A percentile compares a stretch with the other conserved stretches of the same genome.
These are phyloP conservation scores for Potamilus streckersoni DNA, from an alignment of 1,140 invertebrate genomes.

Conservation along the genomic window DNA sequence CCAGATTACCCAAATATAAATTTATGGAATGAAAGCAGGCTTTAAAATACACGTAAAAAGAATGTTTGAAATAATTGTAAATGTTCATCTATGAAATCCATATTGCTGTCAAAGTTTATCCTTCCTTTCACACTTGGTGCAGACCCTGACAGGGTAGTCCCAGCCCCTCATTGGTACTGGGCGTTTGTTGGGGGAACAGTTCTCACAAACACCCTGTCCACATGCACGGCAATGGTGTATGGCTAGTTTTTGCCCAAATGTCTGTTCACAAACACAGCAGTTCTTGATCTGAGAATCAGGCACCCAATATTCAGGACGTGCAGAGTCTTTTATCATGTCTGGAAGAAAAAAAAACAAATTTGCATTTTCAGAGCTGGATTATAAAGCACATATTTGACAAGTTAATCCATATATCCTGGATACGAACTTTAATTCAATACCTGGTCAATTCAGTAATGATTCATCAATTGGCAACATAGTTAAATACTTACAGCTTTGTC, in stretches of 20 bases:
- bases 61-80: too few relatives aligned
- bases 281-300: conserved; percentile 78
- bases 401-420: too few relatives aligned
- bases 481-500: neutral
- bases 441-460: neutral
- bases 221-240: conserved; percentile 82
- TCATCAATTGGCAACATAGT: neutral
- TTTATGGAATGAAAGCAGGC: too few relatives aligned
- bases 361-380: too few relatives aligned
- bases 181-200: conserved; percentile 64
- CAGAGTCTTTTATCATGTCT: conserved; percentile 83
- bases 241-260: conserved; percentile 72
- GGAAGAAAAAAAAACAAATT: conserved; percentile 6
- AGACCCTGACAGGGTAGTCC: conserved; percentile 70
- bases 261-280: conserved; percentile 76
- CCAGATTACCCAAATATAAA: too few relatives aligned
- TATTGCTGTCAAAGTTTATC: conserved; percentile 39
- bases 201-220: conserved; percentile 70
- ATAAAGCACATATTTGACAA: too few relatives aligned
- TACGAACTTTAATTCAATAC: neutral
- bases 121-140: conserved; percentile 65
- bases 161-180: conserved; percentile 69
- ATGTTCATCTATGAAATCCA: too few relatives aligned
- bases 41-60: too few relatives aligned
- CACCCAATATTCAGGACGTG: conserved; percentile 84